A percentile compares a stretch with the other conserved stretches of the same genome.
Conservation (phyloP, 2,797 vertebrate species). For the Centropyge bicolor region DNA sequence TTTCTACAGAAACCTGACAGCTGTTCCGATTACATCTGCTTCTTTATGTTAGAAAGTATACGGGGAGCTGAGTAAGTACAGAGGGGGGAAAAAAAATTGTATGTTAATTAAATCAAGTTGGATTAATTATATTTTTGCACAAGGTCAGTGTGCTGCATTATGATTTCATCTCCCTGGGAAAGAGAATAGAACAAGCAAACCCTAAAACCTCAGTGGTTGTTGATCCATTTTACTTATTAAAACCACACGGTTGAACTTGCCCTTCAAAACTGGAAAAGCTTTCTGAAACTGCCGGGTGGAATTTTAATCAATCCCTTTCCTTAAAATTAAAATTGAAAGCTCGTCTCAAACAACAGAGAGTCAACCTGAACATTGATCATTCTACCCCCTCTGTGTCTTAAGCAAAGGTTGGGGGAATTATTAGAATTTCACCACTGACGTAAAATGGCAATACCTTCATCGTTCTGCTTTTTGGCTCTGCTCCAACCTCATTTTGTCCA, state of each 20-base stretch:
- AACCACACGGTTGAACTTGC: slow-evolving; percentile 50
- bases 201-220: slow-evolving; percentile 41
- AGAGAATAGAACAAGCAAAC: slow-evolving; percentile 45
- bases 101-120: slow-evolving; percentile 42
- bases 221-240: slow-evolving; percentile 57
- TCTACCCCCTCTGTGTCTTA: slow-evolving; percentile 2
- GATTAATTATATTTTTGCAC: slow-evolving; percentile 48
- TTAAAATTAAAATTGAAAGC: slow-evolving; percentile 38
- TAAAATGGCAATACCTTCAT: slow-evolving; percentile 23
- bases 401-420: slow-evolving; percentile 24
- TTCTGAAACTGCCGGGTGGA: slow-evolving; percentile 46
- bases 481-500: slow-evolving; percentile 19
- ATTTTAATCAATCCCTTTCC: slow-evolving; percentile 52
- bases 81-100: slow-evolving; percentile 9
- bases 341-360: slow-evolving; percentile 27
- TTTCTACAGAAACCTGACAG: slow-evolving; percentile 16
- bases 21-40: slow-evolving; percentile 24
- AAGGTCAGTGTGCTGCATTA: slow-evolving; percentile 39
- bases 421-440: slow-evolving; percentile 32
- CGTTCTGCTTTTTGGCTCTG: slow-evolving; percentile 41
- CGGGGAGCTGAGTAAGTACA: not conserved
- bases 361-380: slow-evolving; percentile 26
- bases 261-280: slow-evolving; percentile 51
- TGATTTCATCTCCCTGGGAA: slow-evolving; percentile 47
- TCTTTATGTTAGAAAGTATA: not conserved